A percentile compares a stretch with the other conserved stretches of the same genome.
These are phyloP conservation scores for Germaria angustata DNA, from an alignment of 2,888 invertebrate species.

Conservation along the genomic window DNA sequence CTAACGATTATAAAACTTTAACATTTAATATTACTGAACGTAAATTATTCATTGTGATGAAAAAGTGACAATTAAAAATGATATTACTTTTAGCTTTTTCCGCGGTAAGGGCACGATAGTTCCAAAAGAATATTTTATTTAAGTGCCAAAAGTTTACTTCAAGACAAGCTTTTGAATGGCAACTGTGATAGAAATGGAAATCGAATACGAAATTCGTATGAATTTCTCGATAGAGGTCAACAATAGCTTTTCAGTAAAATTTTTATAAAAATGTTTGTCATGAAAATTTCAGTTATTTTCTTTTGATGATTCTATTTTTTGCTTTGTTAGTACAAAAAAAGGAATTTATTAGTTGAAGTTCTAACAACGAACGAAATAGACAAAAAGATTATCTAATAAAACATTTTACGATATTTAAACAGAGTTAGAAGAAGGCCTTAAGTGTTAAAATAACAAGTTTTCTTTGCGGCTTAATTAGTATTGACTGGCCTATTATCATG, in stretches of 20 bases:
- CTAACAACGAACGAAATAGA: neutral
- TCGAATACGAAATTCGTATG: neutral
- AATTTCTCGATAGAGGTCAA: neutral
- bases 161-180: too few relatives aligned
- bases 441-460: constrained; percentile 12
- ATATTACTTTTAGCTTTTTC: too few relatives aligned
- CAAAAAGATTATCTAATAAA: neutral
- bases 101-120: too few relatives aligned
- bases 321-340: neutral
- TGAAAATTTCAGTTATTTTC: neutral
- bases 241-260: neutral
- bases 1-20: too few relatives aligned
- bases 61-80: too few relatives aligned
- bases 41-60: too few relatives aligned
- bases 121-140: too few relatives aligned
- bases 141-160: too few relatives aligned
- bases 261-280: neutral
- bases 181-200: too few relatives aligned
- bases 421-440: neutral
- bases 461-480: constrained; percentile 21
- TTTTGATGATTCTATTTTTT: neutral
- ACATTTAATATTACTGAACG: too few relatives aligned
- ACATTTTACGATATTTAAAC: neutral
- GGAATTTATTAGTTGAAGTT: neutral
- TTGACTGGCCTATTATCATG: constrained; percentile 36